Conservation (phyloP, 2,888 invertebrate species). For the Agrenia bidenticulata region DNA sequence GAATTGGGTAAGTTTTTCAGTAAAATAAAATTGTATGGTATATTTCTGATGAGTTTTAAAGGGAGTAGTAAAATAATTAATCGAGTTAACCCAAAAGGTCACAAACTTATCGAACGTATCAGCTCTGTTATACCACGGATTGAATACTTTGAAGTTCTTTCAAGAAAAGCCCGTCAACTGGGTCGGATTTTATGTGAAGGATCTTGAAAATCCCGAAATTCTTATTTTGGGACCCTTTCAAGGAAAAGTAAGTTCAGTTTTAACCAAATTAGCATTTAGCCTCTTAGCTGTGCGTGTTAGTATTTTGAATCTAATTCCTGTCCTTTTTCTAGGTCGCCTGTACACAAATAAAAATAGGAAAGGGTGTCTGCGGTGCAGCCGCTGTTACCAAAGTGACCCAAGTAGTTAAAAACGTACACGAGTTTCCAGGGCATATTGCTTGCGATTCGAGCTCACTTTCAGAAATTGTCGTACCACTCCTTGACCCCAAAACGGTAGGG, state of each 20-base stretch:
- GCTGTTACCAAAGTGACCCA: slow-evolving; percentile 37
- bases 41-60: too few species aligned
- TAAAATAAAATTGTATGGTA: too few species aligned
- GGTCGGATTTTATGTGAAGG: slow-evolving; percentile 48
- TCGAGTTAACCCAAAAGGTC: slow-evolving; percentile 28
- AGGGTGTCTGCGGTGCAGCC: slow-evolving; percentile 48
- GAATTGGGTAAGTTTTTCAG: slow-evolving; percentile 39
- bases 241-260: slow-evolving; percentile 39
- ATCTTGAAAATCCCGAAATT: slow-evolving; percentile 15
- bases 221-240: slow-evolving; percentile 49
- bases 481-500: slow-evolving; percentile 9
- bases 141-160: slow-evolving; percentile 36
- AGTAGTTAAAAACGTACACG: slow-evolving; percentile 45
- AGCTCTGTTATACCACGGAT: slow-evolving; percentile 44
- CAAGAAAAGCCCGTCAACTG: slow-evolving; percentile 44
- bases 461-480: slow-evolving; percentile 48
- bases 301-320: too few species aligned
- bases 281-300: too few species aligned
- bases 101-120: slow-evolving; percentile 49
- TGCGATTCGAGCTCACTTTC: slow-evolving; percentile 45
- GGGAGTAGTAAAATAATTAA: too few species aligned
- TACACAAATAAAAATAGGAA: slow-evolving; percentile 45
- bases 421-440: slow-evolving; percentile 49
- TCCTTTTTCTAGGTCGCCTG: slow-evolving; percentile 50
- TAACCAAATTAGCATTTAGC: too few species aligned